Evolutionary conservation across 37 sponge, comb jelly and placozoan species (phyloP).

Genomic region (Beroe ovata): DNA sequence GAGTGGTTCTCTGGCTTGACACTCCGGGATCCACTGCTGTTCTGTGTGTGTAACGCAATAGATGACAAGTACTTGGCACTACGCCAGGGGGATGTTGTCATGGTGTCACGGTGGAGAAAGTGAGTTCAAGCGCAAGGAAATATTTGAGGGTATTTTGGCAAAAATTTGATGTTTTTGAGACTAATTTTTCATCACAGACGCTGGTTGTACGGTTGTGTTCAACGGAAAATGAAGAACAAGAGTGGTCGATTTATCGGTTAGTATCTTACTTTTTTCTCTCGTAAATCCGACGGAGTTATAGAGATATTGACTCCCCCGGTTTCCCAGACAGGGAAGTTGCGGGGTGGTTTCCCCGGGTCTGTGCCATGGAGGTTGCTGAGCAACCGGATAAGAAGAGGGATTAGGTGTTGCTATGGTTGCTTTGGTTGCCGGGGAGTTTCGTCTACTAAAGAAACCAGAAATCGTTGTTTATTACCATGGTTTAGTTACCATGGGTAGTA

Average conservation of each 20-base stretch:
- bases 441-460: too few relatives aligned
- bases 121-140: constrained; percentile 2
- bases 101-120: constrained; percentile 55
- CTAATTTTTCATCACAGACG: too few relatives aligned
- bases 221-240: background rate
- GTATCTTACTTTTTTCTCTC: background rate
- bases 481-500: too few relatives aligned
- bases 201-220: constrained; percentile 39
- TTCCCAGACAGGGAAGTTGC: constrained; percentile 13
- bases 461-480: too few relatives aligned
- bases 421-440: too few relatives aligned
- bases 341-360: constrained; percentile 50
- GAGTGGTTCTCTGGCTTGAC: constrained; percentile 32
- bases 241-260: constrained; percentile 2
- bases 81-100: background rate
- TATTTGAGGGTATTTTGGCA: too few relatives aligned
- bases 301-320: background rate
- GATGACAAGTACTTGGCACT: constrained; percentile 30
- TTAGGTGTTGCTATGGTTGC: too few relatives aligned
- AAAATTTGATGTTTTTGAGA: background rate
- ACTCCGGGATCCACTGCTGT: background rate
- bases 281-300: background rate
- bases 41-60: constrained; percentile 60
- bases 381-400: background rate
- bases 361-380: constrained; percentile 39